Percentiles rank a stretch among this genome's conserved stretches.
Evolutionary conservation across 92 coral and sea anemone genomes (phyloP).

Genomic region (Paramuricea clavata): DNA sequence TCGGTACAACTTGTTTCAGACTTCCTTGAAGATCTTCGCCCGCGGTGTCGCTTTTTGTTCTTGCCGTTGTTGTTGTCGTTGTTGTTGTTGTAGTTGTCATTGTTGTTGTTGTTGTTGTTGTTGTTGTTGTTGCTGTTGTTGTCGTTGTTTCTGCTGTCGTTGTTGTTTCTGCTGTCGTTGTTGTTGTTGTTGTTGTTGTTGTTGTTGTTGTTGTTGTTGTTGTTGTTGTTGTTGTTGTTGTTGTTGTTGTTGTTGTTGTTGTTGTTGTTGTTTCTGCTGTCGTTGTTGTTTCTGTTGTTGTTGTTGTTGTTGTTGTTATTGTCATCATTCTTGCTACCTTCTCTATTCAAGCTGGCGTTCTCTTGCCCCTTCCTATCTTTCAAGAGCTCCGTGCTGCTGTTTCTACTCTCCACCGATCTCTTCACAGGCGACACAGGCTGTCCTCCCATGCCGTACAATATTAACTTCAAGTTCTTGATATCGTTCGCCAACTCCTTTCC

Average conservation of each 20-base stretch:
- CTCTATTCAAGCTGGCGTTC: background rate
- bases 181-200: background rate
- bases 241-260: background rate
- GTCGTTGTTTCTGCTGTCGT: constrained; percentile 1
- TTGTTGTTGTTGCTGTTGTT: background rate
- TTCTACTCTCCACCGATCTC: background rate
- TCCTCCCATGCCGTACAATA: background rate
- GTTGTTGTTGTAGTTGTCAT: background rate
- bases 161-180: background rate
- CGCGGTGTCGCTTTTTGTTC: background rate
- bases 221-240: background rate
- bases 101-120: background rate
- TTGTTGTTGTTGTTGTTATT: background rate
- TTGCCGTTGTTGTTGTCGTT: background rate
- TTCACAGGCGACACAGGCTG: background rate
- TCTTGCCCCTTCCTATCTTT: background rate
- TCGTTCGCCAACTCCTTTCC: background rate
- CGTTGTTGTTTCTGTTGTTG: background rate
- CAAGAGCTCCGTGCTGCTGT: background rate
- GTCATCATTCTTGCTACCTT: background rate
- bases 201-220: background rate
- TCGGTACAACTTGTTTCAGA: background rate
- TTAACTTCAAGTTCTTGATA: background rate
- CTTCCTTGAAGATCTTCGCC: background rate
- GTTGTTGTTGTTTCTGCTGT: background rate